phyloP scores from a whole-genome alignment of 2,797 vertebrate species.

The Sebastes kiyomatsui region DNA sequence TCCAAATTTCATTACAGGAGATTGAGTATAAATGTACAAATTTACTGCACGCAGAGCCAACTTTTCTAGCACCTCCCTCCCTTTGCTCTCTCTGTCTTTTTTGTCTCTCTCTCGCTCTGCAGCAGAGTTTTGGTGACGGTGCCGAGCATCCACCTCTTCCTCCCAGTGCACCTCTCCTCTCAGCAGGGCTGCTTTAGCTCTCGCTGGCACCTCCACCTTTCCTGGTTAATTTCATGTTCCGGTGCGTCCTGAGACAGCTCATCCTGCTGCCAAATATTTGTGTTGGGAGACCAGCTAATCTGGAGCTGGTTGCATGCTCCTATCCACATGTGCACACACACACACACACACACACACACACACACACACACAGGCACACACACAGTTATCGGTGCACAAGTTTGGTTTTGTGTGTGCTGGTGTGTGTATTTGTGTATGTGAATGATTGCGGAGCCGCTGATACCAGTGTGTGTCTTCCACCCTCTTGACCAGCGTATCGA shows the following conservation, averaged over 20 bases:
- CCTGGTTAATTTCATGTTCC: constrained; percentile 85
- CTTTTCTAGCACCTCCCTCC: constrained; percentile 31
- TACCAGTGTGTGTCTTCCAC: constrained; percentile 29
- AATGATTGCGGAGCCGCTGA: constrained; percentile 34
- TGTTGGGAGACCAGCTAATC: constrained; percentile 77
- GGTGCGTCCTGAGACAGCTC: constrained; percentile 82
- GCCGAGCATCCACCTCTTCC: not conserved
- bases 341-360: constrained; percentile 24
- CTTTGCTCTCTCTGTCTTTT: not conserved
- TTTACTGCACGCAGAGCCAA: constrained; percentile 38
- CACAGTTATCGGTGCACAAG: constrained; percentile 28
- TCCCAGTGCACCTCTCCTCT: constrained; percentile 21
- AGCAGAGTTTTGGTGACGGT: not conserved
- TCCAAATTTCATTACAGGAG: constrained; percentile 49
- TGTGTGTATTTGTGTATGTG: constrained; percentile 33
- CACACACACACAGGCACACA: not conserved
- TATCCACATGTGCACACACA: constrained; percentile 19
- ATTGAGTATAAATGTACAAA: constrained; percentile 47
- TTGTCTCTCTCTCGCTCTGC: not conserved
- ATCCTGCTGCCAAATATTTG: constrained; percentile 85
- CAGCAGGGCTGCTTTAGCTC: constrained; percentile 35
- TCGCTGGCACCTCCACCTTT: constrained; percentile 63
- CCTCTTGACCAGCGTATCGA: constrained; percentile 31
- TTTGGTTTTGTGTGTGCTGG: constrained; percentile 21
- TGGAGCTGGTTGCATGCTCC: constrained; percentile 60